Evolutionary conservation across 2,888 invertebrate species (phyloP).

Genomic region (Ophion ellenae): DNA sequence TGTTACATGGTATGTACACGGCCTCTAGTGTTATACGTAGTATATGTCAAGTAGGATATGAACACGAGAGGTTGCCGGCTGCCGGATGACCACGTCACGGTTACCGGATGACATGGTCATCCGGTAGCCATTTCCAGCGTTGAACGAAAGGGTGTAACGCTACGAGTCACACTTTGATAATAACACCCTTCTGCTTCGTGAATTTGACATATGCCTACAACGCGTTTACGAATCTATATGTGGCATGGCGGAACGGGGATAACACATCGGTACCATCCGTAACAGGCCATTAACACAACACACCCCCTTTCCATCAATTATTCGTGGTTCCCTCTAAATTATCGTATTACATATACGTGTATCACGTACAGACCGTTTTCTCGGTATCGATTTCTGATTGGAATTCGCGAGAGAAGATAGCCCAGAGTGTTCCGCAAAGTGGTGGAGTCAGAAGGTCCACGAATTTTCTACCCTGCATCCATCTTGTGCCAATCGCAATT

Average conservation of each 20-base stretch:
- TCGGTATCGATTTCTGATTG: slow-evolving; percentile 45
- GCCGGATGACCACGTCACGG: not conserved
- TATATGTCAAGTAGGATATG: slow-evolving; percentile 41
- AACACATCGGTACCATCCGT: slow-evolving; percentile 49
- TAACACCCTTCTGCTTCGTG: slow-evolving; percentile 11
- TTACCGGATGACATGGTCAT: not conserved
- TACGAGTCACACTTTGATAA: not conserved
- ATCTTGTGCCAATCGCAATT: slow-evolving; percentile 19
- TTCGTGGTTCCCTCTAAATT: slow-evolving; percentile 32
- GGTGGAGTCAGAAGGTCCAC: slow-evolving; percentile 54
- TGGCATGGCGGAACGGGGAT: slow-evolving; percentile 45
- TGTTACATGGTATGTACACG: slow-evolving; percentile 16
- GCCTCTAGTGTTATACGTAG: not conserved
- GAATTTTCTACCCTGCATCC: slow-evolving; percentile 45
- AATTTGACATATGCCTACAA: slow-evolving; percentile 4
- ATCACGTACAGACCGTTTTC: not conserved
- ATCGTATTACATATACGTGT: slow-evolving; percentile 20
- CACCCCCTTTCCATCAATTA: slow-evolving; percentile 44
- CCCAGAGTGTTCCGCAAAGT: slow-evolving; percentile 6
- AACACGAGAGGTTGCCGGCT: slow-evolving; percentile 27
- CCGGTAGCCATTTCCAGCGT: not conserved
- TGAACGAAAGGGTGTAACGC: slow-evolving; percentile 13
- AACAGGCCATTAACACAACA: slow-evolving; percentile 58
- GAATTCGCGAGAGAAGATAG: slow-evolving; percentile 45
- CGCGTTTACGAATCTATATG: not conserved